Conservation (phyloP, 2,888 invertebrate species). For the Asteroscopus sphinx region DNA sequence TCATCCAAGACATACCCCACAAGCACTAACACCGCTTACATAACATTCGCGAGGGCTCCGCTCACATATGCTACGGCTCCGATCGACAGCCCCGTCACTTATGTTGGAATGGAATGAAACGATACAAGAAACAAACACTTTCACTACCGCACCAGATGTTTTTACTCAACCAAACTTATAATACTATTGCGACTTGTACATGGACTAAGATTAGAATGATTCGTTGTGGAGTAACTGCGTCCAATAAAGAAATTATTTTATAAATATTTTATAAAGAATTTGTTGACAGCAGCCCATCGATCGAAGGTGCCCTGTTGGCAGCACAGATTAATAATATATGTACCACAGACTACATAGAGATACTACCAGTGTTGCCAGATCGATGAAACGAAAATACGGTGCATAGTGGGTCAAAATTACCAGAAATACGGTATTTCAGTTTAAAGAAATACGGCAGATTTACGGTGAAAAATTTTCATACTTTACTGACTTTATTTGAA, state of each 20-base stretch:
- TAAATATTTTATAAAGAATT: constrained; percentile 75
- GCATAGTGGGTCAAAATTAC: too few species aligned
- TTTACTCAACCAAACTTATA: constrained; percentile 34
- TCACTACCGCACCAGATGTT: constrained; percentile 72
- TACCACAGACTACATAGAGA: too few species aligned
- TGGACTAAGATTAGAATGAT: constrained; percentile 22
- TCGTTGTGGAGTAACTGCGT: constrained; percentile 48
- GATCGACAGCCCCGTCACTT: constrained; percentile 80
- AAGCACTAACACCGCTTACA: constrained; percentile 80
- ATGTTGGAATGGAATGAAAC: constrained; percentile 72
- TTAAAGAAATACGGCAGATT: too few species aligned
- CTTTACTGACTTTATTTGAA: too few species aligned
- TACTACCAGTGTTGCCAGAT: too few species aligned
- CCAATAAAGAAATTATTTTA: constrained; percentile 65
- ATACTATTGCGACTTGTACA: constrained; percentile 32
- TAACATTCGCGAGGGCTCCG: constrained; percentile 80
- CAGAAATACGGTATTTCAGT: too few species aligned
- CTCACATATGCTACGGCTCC: constrained; percentile 80
- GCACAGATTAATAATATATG: constrained; percentile 69
- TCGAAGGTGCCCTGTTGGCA: constrained; percentile 90
- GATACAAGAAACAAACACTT: constrained; percentile 77
- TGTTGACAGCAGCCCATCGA: constrained; percentile 88
- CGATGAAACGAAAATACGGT: too few species aligned
- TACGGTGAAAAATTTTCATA: too few species aligned
- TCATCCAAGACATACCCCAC: constrained; percentile 87